Conservation (phyloP, 2,888 invertebrate species). For the Orthonychiurus folsomi region DNA sequence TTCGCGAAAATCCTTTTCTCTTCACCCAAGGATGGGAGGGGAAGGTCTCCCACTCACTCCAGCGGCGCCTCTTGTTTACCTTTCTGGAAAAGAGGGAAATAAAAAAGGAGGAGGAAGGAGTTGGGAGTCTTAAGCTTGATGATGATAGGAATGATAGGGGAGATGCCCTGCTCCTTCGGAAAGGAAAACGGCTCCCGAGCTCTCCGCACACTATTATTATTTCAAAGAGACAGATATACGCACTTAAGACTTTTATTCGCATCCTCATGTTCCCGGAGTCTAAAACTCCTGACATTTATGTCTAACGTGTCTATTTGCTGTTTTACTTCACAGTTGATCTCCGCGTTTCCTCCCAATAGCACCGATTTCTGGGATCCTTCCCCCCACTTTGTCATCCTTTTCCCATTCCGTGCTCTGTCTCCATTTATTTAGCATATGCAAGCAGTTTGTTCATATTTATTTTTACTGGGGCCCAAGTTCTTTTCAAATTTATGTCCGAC, state of each 20-base stretch:
- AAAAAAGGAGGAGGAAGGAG: constrained; percentile 11
- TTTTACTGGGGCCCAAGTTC: no score
- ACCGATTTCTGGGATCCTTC: background rate
- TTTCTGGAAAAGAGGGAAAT: constrained; percentile 20
- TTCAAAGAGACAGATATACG: background rate
- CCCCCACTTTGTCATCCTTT: background rate
- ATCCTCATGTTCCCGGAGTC: background rate
- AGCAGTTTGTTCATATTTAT: background rate
- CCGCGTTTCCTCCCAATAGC: background rate
- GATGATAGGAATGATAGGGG: background rate
- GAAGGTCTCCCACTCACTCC: no score
- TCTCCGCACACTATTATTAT: background rate
- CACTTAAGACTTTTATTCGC: background rate
- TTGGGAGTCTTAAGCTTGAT: background rate
- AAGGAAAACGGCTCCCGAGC: background rate
- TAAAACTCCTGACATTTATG: background rate
- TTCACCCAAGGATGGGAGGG: constrained; percentile 2
- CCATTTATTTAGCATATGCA: background rate
- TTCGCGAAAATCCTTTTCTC: constrained; percentile 22
- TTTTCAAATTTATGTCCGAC: no score
- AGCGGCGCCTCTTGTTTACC: constrained; percentile 18
- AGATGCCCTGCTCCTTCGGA: background rate
- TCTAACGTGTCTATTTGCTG: background rate
- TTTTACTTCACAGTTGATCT: background rate
- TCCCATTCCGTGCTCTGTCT: background rate